These are phyloP conservation scores for Elgaria multicarinata DNA, from an alignment of 2,113 vertebrate genomes.

Conservation along the genomic window DNA sequence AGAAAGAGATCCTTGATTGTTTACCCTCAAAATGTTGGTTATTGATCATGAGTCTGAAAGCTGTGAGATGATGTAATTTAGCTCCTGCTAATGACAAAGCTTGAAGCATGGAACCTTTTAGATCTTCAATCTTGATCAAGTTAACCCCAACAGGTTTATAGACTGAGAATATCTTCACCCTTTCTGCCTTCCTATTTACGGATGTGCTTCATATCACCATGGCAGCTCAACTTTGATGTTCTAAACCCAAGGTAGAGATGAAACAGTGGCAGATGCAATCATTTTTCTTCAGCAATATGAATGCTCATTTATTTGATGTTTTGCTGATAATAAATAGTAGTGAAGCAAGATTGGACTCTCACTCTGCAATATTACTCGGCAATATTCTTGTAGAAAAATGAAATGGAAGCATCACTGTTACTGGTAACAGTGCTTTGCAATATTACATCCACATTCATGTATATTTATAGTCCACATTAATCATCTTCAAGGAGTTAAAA, in stretches of 20 bases:
- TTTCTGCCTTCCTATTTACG: neutral
- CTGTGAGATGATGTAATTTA: neutral
- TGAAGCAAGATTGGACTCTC: constrained; percentile 44
- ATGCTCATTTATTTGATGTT: fast-evolving
- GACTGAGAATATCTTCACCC: neutral
- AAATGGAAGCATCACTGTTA: constrained; percentile 1
- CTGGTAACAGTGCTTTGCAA: constrained; percentile 5
- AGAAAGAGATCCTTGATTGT: neutral
- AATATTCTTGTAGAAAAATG: neutral
- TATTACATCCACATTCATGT: constrained; percentile 6
- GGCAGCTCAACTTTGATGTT: neutral
- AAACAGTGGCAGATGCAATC: fast-evolving
- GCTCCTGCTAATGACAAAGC: neutral
- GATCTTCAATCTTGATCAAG: neutral
- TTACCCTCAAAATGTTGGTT: neutral
- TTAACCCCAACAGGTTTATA: neutral
- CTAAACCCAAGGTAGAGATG: neutral
- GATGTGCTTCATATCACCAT: neutral
- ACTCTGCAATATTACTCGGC: constrained; percentile 46
- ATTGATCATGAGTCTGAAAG: neutral
- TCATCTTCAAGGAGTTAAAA: neutral
- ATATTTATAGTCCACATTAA: neutral
- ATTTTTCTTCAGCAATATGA: fast-evolving
- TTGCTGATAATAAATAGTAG: fast-evolving
- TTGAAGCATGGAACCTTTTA: neutral